These are phyloP conservation scores for Trichonephila clavipes DNA, from an alignment of 1,140 invertebrate genomes.

Conservation along the genomic window DNA sequence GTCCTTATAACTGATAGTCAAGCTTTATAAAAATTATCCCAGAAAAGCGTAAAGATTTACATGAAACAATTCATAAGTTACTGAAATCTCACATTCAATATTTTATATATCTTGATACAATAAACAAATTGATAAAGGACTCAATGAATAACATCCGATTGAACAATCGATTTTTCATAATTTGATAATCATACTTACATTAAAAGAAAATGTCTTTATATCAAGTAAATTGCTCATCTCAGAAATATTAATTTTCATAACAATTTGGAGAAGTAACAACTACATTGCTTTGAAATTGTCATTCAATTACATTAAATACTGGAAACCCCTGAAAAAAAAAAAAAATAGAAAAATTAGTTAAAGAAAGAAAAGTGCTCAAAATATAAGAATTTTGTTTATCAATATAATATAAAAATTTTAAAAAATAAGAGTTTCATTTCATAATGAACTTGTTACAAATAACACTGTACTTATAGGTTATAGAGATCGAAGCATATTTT, in stretches of 20 bases:
- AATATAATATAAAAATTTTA: no score
- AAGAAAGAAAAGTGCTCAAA: background rate
- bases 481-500: no score
- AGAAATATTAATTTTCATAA: conserved; percentile 37
- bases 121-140: background rate
- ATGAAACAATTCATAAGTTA: no score
- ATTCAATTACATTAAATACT: background rate
- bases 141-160: background rate
- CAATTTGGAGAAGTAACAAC: conserved; percentile 35
- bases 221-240: background rate
- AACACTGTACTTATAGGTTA: no score
- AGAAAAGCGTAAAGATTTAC: no score
- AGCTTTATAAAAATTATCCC: no score
- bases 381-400: background rate
- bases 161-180: no score
- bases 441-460: no score
- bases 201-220: conserved; percentile 40
- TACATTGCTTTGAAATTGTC: conserved; percentile 8
- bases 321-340: background rate
- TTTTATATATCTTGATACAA: background rate
- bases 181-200: conserved; percentile 12
- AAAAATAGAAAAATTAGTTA: background rate
- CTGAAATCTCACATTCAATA: no score
- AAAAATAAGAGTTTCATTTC: no score
- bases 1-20: no score